Percentiles rank a stretch among this genome's conserved stretches.
phyloP scores from a whole-genome alignment of 1,140 invertebrate genomes.

The Drosophila fuyamai region DNA sequence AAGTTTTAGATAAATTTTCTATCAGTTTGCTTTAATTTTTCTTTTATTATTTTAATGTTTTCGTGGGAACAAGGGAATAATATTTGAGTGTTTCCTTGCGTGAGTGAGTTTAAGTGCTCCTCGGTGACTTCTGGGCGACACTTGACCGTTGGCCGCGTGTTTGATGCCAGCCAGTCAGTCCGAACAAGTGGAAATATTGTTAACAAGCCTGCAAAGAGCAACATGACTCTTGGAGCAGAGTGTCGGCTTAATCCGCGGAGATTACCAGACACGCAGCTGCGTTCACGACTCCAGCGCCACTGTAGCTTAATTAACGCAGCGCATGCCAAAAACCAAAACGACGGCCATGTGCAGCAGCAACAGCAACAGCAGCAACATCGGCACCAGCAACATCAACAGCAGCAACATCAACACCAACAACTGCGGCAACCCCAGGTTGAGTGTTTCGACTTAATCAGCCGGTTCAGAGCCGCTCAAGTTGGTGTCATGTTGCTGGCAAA shows the following conservation, averaged over 20 bases:
- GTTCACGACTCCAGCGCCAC: slow-evolving; percentile 19
- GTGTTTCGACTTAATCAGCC: slow-evolving; percentile 75
- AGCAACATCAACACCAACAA: slow-evolving; percentile 8
- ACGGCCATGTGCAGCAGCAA: slow-evolving; percentile 30
- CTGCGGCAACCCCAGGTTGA: slow-evolving; percentile 32
- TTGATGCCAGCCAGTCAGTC: slow-evolving; percentile 33
- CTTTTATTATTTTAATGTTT: background rate
- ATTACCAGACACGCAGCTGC: slow-evolving; percentile 71
- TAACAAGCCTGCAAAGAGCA: slow-evolving; percentile 78
- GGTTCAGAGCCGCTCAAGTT: slow-evolving; percentile 48
- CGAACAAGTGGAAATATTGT: slow-evolving; percentile 73
- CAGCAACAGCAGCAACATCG: slow-evolving; percentile 2
- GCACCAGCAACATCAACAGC: slow-evolving; percentile 20
- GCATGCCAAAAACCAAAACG: slow-evolving; percentile 73
- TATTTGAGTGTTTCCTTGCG: slow-evolving; percentile 1
- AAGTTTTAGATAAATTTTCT: too few species aligned
- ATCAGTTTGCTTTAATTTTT: background rate
- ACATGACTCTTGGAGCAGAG: slow-evolving; percentile 69
- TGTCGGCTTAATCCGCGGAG: slow-evolving; percentile 78
- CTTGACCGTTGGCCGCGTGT: slow-evolving; percentile 69
- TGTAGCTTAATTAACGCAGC: slow-evolving; percentile 78
- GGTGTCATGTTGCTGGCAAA: slow-evolving; percentile 79
- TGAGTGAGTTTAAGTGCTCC: slow-evolving; percentile 42
- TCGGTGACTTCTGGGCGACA: slow-evolving; percentile 50
- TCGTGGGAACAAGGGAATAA: background rate